phyloP scores from a whole-genome alignment of 2,113 vertebrate genomes.

The Pavo muticus region DNA sequence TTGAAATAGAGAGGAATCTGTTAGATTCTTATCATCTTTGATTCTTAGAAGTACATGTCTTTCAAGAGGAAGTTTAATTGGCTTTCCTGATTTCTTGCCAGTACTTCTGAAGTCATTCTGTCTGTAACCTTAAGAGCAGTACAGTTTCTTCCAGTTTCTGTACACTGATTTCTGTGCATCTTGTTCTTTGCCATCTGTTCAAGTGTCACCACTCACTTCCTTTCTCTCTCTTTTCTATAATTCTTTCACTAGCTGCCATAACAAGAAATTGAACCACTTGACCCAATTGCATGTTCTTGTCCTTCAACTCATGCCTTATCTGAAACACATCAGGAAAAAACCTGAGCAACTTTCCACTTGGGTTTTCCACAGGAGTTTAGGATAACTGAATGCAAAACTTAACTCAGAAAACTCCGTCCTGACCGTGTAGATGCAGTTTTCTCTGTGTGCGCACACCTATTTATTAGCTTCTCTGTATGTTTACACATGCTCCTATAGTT shows the following conservation, averaged over 20 bases:
- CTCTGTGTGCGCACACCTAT: not conserved
- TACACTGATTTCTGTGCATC: not conserved
- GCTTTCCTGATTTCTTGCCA: not conserved
- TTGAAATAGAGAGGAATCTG: not conserved
- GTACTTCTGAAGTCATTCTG: not conserved
- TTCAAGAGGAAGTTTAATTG: not conserved
- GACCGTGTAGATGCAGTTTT: not conserved
- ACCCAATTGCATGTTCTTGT: not conserved
- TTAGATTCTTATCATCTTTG: not conserved
- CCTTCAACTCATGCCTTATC: not conserved
- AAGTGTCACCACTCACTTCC: not conserved
- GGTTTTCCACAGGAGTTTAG: not conserved
- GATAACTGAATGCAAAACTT: not conserved
- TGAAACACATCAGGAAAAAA: not conserved
- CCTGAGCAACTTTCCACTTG: not conserved
- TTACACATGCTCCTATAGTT: not conserved
- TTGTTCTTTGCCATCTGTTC: not conserved
- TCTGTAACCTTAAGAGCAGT: not conserved
- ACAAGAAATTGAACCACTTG: not conserved
- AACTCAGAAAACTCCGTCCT: not conserved
- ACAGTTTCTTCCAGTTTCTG: not conserved
- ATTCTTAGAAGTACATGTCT: not conserved
- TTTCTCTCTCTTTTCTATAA: not conserved
- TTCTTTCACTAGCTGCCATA: not conserved
- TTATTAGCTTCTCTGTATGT: not conserved